A percentile compares a stretch with the other conserved stretches of the same genome.
phyloP scores from a whole-genome alignment of 2,888 invertebrate genomes.

The Drosophila suboccidentalis region DNA sequence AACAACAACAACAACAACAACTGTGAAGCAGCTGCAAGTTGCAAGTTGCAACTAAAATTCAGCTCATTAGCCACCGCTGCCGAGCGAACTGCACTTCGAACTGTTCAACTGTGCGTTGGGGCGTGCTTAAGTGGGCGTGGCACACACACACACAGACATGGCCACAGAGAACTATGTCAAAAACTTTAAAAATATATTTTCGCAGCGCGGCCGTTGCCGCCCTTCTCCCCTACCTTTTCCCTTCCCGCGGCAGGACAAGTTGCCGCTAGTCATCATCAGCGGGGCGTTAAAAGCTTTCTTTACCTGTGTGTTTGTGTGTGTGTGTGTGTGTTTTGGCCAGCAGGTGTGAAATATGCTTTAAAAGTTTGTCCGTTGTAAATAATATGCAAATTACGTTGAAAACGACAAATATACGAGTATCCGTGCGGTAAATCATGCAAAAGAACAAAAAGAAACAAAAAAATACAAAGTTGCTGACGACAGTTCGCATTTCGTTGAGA shows the following conservation, averaged over 20 bases:
- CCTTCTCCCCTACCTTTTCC: background rate
- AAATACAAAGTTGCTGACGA: constrained; percentile 71
- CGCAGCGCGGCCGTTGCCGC: background rate
- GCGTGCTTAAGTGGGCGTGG: constrained; percentile 76
- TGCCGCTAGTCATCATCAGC: constrained; percentile 43
- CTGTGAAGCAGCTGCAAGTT: constrained; percentile 20
- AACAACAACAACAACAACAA: background rate
- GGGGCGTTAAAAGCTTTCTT: constrained; percentile 55
- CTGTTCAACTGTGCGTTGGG: constrained; percentile 39
- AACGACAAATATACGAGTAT: constrained; percentile 77
- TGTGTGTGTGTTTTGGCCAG: constrained; percentile 40
- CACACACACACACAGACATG: constrained; percentile 18
- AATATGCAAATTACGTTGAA: constrained; percentile 76
- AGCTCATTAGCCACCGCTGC: constrained; percentile 67
- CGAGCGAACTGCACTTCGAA: constrained; percentile 53
- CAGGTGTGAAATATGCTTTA: constrained; percentile 75
- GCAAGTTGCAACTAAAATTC: constrained; percentile 33
- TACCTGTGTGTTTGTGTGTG: constrained; percentile 9
- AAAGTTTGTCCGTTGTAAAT: constrained; percentile 76
- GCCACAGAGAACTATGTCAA: constrained; percentile 74
- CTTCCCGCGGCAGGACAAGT: constrained; percentile 1
- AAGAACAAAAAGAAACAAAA: constrained; percentile 45
- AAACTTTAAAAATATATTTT: constrained; percentile 79
- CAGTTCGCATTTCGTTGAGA: constrained; percentile 15
- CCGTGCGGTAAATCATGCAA: constrained; percentile 77